Evolutionary conservation across 2,888 invertebrate genomes (phyloP).

Genomic region (Cosmia pyralina): DNA sequence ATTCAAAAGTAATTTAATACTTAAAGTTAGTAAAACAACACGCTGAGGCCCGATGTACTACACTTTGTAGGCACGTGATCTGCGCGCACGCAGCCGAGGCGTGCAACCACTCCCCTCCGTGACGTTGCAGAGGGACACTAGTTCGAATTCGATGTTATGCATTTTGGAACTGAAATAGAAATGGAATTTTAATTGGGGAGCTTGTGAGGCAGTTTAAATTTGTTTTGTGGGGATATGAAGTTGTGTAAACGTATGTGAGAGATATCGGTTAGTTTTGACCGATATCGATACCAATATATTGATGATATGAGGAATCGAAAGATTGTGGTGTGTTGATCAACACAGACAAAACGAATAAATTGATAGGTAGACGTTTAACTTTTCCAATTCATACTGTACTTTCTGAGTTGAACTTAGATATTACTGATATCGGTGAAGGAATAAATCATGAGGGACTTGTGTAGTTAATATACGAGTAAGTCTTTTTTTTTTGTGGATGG

Average conservation of each 20-base stretch:
- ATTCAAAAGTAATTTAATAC: constrained; percentile 40
- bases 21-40: constrained; percentile 36
- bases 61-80: constrained; percentile 51
- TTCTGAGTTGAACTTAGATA: too few species aligned
- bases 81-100: constrained; percentile 62
- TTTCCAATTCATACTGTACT: too few species aligned
- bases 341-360: background rate
- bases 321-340: constrained; percentile 26
- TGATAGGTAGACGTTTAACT: background rate
- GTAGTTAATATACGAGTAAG: too few species aligned
- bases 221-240: background rate
- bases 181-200: background rate
- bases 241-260: background rate
- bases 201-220: background rate
- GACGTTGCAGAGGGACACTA: constrained; percentile 45
- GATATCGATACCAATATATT: background rate
- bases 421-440: too few species aligned
- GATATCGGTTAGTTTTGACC: background rate
- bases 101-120: constrained; percentile 61
- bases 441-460: too few species aligned
- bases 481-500: too few species aligned
- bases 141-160: constrained; percentile 41
- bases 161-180: constrained; percentile 35
- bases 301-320: background rate
- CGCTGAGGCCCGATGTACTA: constrained; percentile 32